These are phyloP conservation scores for Phortica okadai DNA, from an alignment of 2,888 invertebrate species.

Conservation along the genomic window DNA sequence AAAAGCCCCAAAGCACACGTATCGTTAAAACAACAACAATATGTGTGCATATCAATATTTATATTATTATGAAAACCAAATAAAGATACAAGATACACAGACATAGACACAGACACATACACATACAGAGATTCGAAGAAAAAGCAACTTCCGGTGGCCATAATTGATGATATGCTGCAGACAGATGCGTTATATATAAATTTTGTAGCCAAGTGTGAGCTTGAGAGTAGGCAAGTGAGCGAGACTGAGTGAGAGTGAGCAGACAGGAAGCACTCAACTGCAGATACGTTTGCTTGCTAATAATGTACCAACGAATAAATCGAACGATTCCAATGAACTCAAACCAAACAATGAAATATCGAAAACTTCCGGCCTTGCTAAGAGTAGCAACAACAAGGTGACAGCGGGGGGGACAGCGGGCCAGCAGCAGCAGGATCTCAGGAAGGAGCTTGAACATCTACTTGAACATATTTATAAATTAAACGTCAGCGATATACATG, in stretches of 20 bases:
- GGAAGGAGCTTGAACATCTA: constrained; percentile 42
- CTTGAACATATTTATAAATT: constrained; percentile 63
- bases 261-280: constrained; percentile 25
- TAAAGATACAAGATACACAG: constrained; percentile 53
- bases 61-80: constrained; percentile 55
- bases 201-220: constrained; percentile 2
- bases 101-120: background rate
- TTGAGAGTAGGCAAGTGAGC: background rate
- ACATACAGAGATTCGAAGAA: constrained; percentile 1
- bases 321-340: constrained; percentile 1
- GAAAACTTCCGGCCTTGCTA: constrained; percentile 15
- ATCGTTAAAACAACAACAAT: constrained; percentile 8
- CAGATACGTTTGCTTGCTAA: constrained; percentile 13
- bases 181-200: constrained; percentile 29
- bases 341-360: constrained; percentile 13
- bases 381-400: background rate
- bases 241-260: background rate
- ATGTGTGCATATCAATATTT: constrained; percentile 30
- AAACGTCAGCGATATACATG: constrained; percentile 60
- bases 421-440: background rate
- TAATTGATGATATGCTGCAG: constrained; percentile 62
- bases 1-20: background rate
- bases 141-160: constrained; percentile 63
- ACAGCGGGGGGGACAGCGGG: background rate
- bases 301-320: background rate